Percentiles rank a stretch among this genome's conserved stretches.
phyloP scores from a whole-genome alignment of 2,113 vertebrate genomes.

The Bufo gargarizans region DNA sequence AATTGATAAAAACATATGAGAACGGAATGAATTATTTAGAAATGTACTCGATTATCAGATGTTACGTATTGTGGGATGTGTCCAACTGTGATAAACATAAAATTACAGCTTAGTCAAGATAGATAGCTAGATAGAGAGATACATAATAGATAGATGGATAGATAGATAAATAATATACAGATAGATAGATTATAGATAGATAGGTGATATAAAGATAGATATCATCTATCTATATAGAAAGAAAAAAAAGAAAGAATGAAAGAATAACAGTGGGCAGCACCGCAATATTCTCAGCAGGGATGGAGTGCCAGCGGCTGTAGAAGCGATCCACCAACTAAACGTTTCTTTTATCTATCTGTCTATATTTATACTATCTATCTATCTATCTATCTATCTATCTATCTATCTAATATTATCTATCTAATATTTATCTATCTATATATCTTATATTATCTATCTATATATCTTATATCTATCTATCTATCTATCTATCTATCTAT shows the following conservation, averaged over 20 bases:
- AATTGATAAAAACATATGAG: constrained; percentile 57
- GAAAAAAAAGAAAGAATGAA: background rate
- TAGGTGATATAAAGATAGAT: background rate
- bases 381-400: too few species aligned
- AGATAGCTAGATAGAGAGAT: background rate
- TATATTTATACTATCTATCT: too few species aligned
- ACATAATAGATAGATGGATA: background rate
- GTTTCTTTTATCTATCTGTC: too few species aligned
- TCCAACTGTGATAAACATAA: constrained; percentile 8
- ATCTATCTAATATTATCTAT: too few species aligned
- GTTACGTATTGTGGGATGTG: background rate
- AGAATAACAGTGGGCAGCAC: background rate
- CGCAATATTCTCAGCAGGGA: too few species aligned
- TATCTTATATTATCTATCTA: too few species aligned
- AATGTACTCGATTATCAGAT: constrained; percentile 41
- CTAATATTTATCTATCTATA: too few species aligned
- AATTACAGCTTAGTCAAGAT: background rate
- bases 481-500: too few species aligned
- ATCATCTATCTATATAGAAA: background rate
- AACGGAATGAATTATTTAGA: constrained; percentile 53
- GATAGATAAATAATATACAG: background rate
- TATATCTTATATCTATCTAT: too few species aligned
- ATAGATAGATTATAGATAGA: background rate
- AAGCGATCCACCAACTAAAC: too few species aligned
- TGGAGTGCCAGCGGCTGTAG: too few species aligned